These are phyloP conservation scores for Thermophis baileyi DNA, from an alignment of 2,113 vertebrate species.

Conservation along the genomic window DNA sequence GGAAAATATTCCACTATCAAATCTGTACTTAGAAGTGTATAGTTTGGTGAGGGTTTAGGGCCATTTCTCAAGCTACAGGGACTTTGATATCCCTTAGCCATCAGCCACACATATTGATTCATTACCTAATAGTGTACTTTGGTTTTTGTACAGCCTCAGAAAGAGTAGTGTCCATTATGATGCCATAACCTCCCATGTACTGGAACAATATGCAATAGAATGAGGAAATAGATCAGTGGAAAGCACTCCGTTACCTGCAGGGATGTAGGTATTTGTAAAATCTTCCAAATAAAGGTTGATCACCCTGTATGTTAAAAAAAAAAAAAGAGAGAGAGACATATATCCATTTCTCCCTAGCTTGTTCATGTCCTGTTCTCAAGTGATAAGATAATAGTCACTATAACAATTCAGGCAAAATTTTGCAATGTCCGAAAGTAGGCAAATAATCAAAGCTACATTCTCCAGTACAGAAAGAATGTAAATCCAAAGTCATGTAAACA, in stretches of 20 bases:
- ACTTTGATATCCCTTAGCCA: conserved; percentile 45
- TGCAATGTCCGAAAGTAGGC: neutral
- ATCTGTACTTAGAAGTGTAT: conserved; percentile 42
- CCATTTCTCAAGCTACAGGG: conserved; percentile 44
- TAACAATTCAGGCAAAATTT: neutral
- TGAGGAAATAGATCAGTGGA: neutral
- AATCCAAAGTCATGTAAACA: neutral
- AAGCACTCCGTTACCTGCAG: conserved; percentile 14
- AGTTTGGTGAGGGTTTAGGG: conserved; percentile 51
- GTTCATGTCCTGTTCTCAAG: neutral
- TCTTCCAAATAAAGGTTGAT: conserved; percentile 9
- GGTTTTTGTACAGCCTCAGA: conserved; percentile 25
- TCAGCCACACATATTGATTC: conserved; percentile 42
- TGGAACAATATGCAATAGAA: neutral
- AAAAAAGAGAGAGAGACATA: neutral
- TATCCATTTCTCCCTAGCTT: neutral
- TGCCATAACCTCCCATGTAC: neutral
- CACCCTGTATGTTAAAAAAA: conserved; percentile 8
- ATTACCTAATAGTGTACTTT: conserved; percentile 34
- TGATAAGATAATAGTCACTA: neutral
- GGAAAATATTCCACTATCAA: conserved; percentile 48
- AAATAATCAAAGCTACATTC: neutral
- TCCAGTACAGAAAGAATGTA: neutral
- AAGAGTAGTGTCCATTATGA: neutral
- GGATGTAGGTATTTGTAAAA: neutral